A percentile compares a stretch with the other conserved stretches of the same genome.
Conservation (phyloP, 2,113 vertebrate species). For the Piprites chloris region DNA sequence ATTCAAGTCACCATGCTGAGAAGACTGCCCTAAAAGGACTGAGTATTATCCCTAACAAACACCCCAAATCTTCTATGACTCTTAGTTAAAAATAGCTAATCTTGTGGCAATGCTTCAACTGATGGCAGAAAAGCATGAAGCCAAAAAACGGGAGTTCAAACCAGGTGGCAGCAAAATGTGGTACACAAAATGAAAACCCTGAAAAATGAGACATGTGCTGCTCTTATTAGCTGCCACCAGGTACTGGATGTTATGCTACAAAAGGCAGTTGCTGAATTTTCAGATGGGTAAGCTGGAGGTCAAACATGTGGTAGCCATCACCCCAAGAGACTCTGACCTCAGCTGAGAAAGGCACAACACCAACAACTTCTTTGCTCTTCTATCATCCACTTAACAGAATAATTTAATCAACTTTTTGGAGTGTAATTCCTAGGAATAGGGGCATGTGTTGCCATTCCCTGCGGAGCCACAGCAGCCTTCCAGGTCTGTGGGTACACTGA, state of each 20-base stretch:
- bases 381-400: not conserved
- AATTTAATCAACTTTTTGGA: not conserved
- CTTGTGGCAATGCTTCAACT: not conserved
- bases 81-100: not conserved
- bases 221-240: not conserved
- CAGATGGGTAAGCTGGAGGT: not conserved
- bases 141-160: not conserved
- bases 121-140: not conserved
- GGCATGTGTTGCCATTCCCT: not conserved
- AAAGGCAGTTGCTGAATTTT: rapidly evolving
- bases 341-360: not conserved
- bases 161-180: not conserved
- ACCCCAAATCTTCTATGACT: not conserved
- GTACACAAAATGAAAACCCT: not conserved
- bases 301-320: not conserved
- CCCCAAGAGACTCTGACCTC: not conserved
- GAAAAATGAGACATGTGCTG: too few species aligned
- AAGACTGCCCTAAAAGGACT: not conserved
- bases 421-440: not conserved
- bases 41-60: not conserved
- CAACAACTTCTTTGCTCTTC: not conserved
- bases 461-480: not conserved
- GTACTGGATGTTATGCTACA: too few species aligned
- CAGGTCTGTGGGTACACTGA: not conserved
- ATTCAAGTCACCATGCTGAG: not conserved